Conservation (phyloP, 2,113 vertebrate genomes). For the Triplophysa rosa region DNA sequence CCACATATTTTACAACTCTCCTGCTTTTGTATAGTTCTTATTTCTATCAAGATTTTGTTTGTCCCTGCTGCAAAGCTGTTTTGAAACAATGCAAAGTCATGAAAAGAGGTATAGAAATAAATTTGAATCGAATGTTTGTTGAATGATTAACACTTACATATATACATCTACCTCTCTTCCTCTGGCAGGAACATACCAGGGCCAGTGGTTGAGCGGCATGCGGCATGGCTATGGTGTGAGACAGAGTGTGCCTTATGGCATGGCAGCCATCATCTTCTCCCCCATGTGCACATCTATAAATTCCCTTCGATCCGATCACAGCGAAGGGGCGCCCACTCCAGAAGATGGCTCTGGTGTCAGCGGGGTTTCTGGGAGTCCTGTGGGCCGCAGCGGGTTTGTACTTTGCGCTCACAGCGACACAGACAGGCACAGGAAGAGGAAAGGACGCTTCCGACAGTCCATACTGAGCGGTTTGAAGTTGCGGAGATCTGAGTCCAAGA, state of each 20-base stretch:
- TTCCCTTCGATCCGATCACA: slow-evolving; percentile 96
- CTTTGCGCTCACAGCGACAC: slow-evolving; percentile 89
- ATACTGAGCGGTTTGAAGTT: slow-evolving; percentile 93
- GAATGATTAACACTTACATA: neutral
- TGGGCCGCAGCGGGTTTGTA: slow-evolving; percentile 90
- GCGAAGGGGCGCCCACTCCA: slow-evolving; percentile 85
- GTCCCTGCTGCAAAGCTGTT: neutral
- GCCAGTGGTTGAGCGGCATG: slow-evolving; percentile 96
- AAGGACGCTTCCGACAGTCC: slow-evolving; percentile 92
- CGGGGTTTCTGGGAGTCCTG: slow-evolving; percentile 84
- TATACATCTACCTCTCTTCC: slow-evolving; percentile 32
- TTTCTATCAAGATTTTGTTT: no score
- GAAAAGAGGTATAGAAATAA: neutral
- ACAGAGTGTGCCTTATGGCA: slow-evolving; percentile 96
- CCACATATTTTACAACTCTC: no score
- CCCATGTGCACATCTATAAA: slow-evolving; percentile 97
- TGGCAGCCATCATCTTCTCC: slow-evolving; percentile 95
- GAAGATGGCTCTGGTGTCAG: slow-evolving; percentile 76
- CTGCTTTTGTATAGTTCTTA: no score
- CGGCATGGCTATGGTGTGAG: slow-evolving; percentile 95
- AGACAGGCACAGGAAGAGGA: slow-evolving; percentile 88
- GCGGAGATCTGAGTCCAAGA: slow-evolving; percentile 95
- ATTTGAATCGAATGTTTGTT: neutral
- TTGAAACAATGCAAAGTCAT: neutral
- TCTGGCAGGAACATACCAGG: slow-evolving; percentile 89